phyloP scores from a whole-genome alignment of 2,113 vertebrate genomes.

The Ctenomys sociabilis region DNA sequence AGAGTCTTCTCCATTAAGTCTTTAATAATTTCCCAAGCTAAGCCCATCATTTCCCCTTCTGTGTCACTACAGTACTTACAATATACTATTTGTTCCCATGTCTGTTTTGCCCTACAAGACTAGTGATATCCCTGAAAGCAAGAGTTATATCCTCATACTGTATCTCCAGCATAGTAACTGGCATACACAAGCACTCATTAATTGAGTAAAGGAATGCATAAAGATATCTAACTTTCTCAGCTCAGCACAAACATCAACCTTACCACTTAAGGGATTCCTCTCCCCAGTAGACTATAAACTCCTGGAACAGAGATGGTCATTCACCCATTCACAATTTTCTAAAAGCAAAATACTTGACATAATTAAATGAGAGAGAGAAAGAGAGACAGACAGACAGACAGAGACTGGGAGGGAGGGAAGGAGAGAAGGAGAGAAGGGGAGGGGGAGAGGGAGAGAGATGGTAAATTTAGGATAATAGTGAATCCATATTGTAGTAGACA shows the following conservation, averaged over 20 bases:
- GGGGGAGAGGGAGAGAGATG: background rate
- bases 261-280: conserved; percentile 2
- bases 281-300: conserved; percentile 18
- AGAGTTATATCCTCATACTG: background rate
- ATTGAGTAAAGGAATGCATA: conserved; percentile 13
- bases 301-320: conserved; percentile 8
- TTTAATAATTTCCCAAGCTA: conserved; percentile 25
- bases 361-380: background rate
- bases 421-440: too few relatives aligned
- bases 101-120: background rate
- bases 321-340: conserved; percentile 25
- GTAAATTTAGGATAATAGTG: conserved; percentile 39
- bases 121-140: background rate
- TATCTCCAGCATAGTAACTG: background rate
- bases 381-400: too few relatives aligned
- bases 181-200: background rate
- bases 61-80: background rate
- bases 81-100: conserved; percentile 7
- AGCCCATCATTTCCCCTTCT: background rate
- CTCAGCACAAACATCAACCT: background rate
- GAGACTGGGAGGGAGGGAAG: too few relatives aligned
- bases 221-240: conserved; percentile 19
- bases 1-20: conserved; percentile 4
- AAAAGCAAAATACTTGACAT: conserved; percentile 2
- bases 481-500: background rate